Percentiles rank a stretch among this genome's conserved stretches.
phyloP scores from a whole-genome alignment of 2,888 invertebrate species.

The Merodon equestris region DNA sequence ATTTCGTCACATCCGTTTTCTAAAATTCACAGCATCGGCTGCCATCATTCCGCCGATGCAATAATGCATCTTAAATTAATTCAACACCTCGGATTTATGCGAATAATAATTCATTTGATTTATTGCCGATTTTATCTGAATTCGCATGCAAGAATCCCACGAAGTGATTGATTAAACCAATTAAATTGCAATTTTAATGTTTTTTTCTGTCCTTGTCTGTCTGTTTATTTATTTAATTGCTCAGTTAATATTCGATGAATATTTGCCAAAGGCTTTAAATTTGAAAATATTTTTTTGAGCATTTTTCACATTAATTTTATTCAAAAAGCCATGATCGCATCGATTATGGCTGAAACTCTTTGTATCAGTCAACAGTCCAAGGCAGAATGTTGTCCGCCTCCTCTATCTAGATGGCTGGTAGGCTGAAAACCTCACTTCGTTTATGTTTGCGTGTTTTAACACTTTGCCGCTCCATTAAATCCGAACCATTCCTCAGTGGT shows the following conservation, averaged over 20 bases:
- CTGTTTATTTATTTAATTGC: slow-evolving; percentile 17
- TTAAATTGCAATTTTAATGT: slow-evolving; percentile 34
- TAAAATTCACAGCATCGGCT: too few relatives aligned
- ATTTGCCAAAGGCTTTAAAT: slow-evolving; percentile 49
- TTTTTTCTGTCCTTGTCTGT: not conserved
- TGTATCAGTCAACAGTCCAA: not conserved
- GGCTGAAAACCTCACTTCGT: not conserved
- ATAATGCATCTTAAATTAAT: too few relatives aligned
- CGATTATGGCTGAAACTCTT: too few relatives aligned
- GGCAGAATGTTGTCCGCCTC: not conserved
- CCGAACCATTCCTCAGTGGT: not conserved
- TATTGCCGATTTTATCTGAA: too few relatives aligned
- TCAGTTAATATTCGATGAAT: slow-evolving; percentile 20
- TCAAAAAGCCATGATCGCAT: not conserved
- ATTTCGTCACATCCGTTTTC: too few relatives aligned
- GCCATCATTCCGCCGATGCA: too few relatives aligned
- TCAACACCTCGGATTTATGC: too few relatives aligned
- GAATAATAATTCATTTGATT: too few relatives aligned
- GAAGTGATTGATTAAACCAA: slow-evolving; percentile 54
- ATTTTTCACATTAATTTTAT: slow-evolving; percentile 15
- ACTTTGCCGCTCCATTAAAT: slow-evolving; percentile 43
- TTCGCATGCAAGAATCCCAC: slow-evolving; percentile 12
- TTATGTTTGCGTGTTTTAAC: slow-evolving; percentile 36
- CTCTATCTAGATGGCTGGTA: not conserved
- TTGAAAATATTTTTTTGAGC: slow-evolving; percentile 21